Evolutionary conservation across 2,113 vertebrate genomes (phyloP), one percentile per base, ranked within the genome.

Genomic region (Sturnus vulgaris): DNA sequence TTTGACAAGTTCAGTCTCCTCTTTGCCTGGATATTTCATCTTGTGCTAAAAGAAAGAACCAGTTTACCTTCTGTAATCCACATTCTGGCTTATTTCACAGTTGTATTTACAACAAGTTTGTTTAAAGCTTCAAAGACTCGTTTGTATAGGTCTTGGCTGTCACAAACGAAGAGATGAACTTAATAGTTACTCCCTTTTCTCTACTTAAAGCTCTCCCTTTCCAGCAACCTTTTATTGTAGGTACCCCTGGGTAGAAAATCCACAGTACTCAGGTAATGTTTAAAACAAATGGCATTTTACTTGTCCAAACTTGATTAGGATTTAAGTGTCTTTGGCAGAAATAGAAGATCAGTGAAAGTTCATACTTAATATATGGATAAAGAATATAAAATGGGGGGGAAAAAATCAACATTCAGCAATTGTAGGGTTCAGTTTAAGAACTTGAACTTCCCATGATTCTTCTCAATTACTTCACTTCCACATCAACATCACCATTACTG

Each of bases 41-140:
- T 71, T 77, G 66, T 71, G 69, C 69, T 77, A 40, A 71, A 95
- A 61, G 68, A 73, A 79, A 27, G 37, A 77, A 40, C 22, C 44
- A 25, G n/a, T 86, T 90, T 86, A 30, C 89, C 69, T 92, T 70
- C 72, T 6, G 5, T 68, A 71, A 88, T 90, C 79, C 70, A 77
- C 64, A 78, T 93, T 86, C 92, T 96, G 95, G 25, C 73, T 96
- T 95, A 56, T 96, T 92, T 96, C 93, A 86, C 39, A 21, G 47
- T 6, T 90, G 50, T 63, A 40, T 81, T 89, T 89, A 79, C 57
- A 75, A 33, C n/a, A 66, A 83, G 55, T 90, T 96, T 92, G 83
- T 84, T 92, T 95, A 93, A 95, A 82, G 50, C 72, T 69, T 60
- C 68, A 72, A 88, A 93, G 82, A 63, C 46, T 11, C 7, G 49